Base-by-base conservation (phyloP, 2,113 vertebrate genomes). In the Phylloscopus trochilus region DNA sequence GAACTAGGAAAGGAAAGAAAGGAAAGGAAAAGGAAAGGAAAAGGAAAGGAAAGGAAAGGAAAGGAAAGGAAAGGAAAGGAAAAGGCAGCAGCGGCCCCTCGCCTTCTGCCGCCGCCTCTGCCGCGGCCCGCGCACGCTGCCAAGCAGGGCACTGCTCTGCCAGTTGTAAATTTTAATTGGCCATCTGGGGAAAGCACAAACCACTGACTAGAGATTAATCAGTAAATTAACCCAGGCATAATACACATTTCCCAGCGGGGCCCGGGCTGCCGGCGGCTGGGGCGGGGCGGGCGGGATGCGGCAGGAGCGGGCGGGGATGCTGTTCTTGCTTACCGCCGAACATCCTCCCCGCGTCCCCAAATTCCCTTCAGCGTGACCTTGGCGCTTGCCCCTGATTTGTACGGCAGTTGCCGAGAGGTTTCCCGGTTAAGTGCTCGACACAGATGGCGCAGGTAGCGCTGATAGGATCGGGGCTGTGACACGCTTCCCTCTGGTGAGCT, bases 91-190 rank as follows among this genome's bases (percentile, higher is more conserved):
- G 95, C 70, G 93, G 97, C 98, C 97, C 97, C 97, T 73, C 49
- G 96, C 99, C 99, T 99, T 99, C 99, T 99, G 99, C 99, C 97
- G 98, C 98, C 97, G 99, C 99, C 99, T 99, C 97, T 95, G 98
- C 99, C 98, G 97, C 94, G 96, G 98, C 98, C 99, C 97, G 97
- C 98, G 98, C 99, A 98, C 98, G 98, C 99, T 99, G 99, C 99
- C 99, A 98, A 98, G 98, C 98, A 97, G 99, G 99, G 98, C 98
- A 98, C 98, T 85, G 96, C 97, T 97, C 98, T 99, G 99, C 99
- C 99, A 99, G 99, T 99, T 99, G 99, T 99, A 99, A 98, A 99
- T 99, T 99, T 99, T 99, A 99, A 99, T 99, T 99, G 99, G 99
- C 99, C 99, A 99, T 99, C 99, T 99, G 99, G 99, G 99, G 99